Evolutionary conservation across 2,797 vertebrate genomes (phyloP), one percentile per base, ranked within the genome.

Genomic region (Lacerta viridis): DNA sequence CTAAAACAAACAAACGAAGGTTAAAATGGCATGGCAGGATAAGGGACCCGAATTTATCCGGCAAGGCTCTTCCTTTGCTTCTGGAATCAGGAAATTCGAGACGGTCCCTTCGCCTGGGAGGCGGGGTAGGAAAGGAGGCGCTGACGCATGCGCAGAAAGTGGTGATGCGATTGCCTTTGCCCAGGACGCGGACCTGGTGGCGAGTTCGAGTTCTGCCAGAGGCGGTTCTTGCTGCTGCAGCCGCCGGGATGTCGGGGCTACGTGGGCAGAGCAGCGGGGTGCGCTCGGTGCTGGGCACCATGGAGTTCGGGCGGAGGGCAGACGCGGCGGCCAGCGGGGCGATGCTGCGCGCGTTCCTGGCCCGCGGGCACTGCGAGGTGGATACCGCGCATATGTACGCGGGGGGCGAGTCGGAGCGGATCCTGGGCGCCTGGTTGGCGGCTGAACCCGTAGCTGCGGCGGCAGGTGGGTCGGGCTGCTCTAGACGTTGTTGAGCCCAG

Each of bases 351-450:
- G 90, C 94, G 23, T 99, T 98, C 93, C 89, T 98, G 89, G 92
- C 88, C 25, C 97, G 97, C 2, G 98, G 98, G 0, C 93, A 99
- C 95, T 87, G 74, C 0, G 96, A 97, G 5, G 43, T 99, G 94
- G 99, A 99, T 95, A 98, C 98, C 3, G 99, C 98, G 59, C 92
- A 97, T 87, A 98, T 99, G 97, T 99, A 99, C 94, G 59, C 83
- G 68, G 98, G 97, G 0, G 99, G 99, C 9, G 97, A 97, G 94
- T 96, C 98, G 0, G 99, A 99, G 96, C 88, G 90, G 2, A 94
- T 98, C 89, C 94, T 99, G 76, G 99, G 99, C 2, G 84, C 79
- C 90, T 96, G 99, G 97, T 93, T 97, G 43, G 97, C 98, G 0
- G 96, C 96, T 0, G 91, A 2, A 15, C 83, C 91, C 61, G 18